A percentile compares a stretch with the other conserved stretches of the same genome.
Evolutionary conservation across 2,113 vertebrate species (phyloP).

Genomic region (Rousettus leschenaultii): DNA sequence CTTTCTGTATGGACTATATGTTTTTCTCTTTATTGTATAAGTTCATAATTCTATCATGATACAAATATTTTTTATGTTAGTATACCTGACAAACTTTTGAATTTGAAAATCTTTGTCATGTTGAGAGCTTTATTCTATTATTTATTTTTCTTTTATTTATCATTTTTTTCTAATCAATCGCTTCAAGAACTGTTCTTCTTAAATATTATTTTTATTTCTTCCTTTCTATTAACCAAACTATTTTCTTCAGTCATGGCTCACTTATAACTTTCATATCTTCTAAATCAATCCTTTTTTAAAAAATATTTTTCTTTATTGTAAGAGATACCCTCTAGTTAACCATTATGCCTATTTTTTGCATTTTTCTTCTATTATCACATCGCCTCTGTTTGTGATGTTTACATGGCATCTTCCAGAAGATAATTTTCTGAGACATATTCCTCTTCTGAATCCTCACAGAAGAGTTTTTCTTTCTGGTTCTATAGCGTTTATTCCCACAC

Average conservation of each 20-base stretch:
- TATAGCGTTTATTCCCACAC: neutral
- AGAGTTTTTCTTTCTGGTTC: neutral
- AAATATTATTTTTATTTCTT: neutral
- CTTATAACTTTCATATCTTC: neutral
- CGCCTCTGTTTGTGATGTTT: neutral
- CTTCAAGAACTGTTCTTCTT: neutral
- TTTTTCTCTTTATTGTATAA: conserved; percentile 17
- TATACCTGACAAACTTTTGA: conserved; percentile 11
- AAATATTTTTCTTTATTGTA: neutral
- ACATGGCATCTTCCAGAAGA: neutral
- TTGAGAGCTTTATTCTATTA: neutral
- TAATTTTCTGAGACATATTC: neutral
- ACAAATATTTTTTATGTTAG: neutral
- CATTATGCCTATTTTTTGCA: neutral
- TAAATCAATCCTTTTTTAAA: neutral
- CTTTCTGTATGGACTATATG: neutral
- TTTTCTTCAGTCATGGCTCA: neutral
- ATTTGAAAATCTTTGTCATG: neutral
- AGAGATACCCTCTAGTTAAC: neutral
- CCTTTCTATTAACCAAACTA: neutral
- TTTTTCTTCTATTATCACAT: neutral
- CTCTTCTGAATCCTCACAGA: neutral
- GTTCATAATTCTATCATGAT: conserved; percentile 25
- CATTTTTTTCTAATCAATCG: neutral
- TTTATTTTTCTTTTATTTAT: neutral